A percentile compares a stretch with the other conserved stretches of the same genome.
phyloP scores from a whole-genome alignment of 2,888 invertebrate species.

The Miltochrista miniata region DNA sequence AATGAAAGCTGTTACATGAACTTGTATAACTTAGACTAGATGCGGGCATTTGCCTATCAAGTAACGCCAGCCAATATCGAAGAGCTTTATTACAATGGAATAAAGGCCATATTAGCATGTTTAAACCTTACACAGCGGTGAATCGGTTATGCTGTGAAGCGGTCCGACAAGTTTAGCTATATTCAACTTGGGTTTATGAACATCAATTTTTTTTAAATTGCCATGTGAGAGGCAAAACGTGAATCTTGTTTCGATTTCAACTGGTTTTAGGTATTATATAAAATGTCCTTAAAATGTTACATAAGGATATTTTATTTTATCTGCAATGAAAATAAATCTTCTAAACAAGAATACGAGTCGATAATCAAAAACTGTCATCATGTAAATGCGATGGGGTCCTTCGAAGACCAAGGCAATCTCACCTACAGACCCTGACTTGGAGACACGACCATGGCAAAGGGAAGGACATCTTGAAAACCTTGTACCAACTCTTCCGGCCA shows the following conservation, averaged over 20 bases:
- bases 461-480: no score
- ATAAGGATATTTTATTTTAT: no score
- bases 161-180: constrained; percentile 31
- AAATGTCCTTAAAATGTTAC: not conserved
- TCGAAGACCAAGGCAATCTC: no score
- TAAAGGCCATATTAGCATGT: constrained; percentile 32
- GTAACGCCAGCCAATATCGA: constrained; percentile 38
- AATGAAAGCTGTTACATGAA: constrained; percentile 8
- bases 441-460: no score
- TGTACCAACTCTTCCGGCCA: no score
- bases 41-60: not conserved
- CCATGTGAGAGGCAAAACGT: constrained; percentile 22
- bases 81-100: constrained; percentile 27
- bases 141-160: constrained; percentile 26
- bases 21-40: constrained; percentile 12
- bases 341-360: no score
- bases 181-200: constrained; percentile 28
- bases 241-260: not conserved
- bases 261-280: not conserved
- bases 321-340: no score
- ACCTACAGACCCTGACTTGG: no score
- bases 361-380: no score
- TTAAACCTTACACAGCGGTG: constrained; percentile 14
- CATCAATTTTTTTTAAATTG: constrained; percentile 29
- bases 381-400: no score